Evolutionary conservation across 2,113 vertebrate genomes (phyloP).

Genomic region (Actinemys pallida): DNA sequence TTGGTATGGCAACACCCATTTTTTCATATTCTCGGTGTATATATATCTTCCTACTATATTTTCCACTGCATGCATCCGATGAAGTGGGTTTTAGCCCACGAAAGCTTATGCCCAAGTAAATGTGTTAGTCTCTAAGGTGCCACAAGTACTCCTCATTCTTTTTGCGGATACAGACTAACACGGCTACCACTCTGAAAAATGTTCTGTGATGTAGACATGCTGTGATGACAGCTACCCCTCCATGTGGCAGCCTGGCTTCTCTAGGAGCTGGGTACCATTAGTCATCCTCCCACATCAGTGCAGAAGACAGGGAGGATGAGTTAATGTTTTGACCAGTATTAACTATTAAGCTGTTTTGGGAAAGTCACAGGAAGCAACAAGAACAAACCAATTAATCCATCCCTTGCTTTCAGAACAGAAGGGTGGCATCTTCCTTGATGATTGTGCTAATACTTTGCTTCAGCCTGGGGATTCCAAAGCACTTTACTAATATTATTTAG

Average conservation of each 20-base stretch:
- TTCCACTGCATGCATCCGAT: too few species aligned
- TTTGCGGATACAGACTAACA: too few species aligned
- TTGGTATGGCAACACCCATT: too few species aligned
- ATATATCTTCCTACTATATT: too few species aligned
- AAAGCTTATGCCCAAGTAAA: too few species aligned
- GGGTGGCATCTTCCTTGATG: neutral
- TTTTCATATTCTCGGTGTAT: too few species aligned
- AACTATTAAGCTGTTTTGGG: neutral
- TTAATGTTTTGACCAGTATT: neutral
- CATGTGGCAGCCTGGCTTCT: neutral
- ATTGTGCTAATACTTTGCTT: neutral
- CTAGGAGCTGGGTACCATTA: neutral
- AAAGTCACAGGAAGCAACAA: neutral
- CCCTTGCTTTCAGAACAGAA: neutral
- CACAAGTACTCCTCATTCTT: too few species aligned
- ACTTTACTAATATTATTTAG: neutral
- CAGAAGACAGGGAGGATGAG: neutral
- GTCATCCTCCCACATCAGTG: neutral
- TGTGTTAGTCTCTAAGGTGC: too few species aligned
- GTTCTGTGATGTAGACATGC: neutral
- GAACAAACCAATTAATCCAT: accelerated
- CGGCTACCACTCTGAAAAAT: too few species aligned
- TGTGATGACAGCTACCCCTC: neutral
- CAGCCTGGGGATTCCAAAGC: neutral
- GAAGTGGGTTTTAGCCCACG: too few species aligned